Conservation (phyloP, 2,888 invertebrate genomes). For the Elysia crispata region DNA sequence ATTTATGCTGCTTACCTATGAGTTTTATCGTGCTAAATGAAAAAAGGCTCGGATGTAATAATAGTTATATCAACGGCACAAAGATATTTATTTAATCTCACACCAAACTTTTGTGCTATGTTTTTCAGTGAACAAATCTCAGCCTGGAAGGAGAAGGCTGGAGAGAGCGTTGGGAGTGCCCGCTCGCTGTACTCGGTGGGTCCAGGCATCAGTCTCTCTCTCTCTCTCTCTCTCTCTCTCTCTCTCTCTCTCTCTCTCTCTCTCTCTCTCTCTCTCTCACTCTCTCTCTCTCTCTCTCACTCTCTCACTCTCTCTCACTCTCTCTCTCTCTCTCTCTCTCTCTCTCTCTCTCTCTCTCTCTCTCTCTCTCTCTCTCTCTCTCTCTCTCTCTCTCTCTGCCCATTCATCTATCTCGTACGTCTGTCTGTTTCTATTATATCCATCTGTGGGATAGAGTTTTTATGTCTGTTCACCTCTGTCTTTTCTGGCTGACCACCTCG, state of each 20-base stretch:
- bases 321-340: background rate
- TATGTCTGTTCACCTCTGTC: too few species aligned
- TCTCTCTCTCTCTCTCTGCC: background rate
- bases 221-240: background rate
- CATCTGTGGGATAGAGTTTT: too few species aligned
- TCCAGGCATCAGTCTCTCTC: too few species aligned
- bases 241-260: background rate
- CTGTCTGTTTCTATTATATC: background rate
- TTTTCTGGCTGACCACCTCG: too few species aligned
- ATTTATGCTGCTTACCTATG: too few species aligned
- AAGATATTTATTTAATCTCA: too few species aligned
- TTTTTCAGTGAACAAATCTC: conserved; percentile 41
- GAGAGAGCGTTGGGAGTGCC: conserved; percentile 40
- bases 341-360: background rate
- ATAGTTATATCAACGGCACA: too few species aligned
- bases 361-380: background rate
- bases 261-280: background rate
- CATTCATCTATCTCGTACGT: background rate
- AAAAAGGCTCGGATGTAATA: too few species aligned
- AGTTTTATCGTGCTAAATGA: too few species aligned
- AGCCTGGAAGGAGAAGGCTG: conserved; percentile 42
- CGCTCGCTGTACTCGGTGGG: conserved; percentile 35
- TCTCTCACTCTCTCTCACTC: background rate
- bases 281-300: background rate
- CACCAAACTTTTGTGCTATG: too few species aligned